Conservation (phyloP, 2,888 invertebrate species). For the Phasia obesa region DNA sequence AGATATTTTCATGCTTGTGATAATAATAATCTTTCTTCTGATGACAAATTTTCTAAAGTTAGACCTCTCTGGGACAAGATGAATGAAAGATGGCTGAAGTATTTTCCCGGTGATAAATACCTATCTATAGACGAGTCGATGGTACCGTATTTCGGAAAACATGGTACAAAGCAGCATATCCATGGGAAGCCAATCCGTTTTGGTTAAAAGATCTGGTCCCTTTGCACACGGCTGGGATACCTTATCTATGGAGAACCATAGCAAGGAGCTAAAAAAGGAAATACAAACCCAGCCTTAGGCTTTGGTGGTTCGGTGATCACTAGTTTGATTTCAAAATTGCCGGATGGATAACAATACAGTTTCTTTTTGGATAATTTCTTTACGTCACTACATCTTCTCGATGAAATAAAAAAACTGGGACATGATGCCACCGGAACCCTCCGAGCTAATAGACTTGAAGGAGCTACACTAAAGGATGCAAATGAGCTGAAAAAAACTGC, state of each 20-base stretch:
- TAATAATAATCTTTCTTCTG: slow-evolving; percentile 1
- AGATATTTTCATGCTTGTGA: too few species aligned
- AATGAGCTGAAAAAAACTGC: slow-evolving; percentile 13
- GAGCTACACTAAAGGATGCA: slow-evolving; percentile 2
- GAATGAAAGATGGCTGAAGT: slow-evolving; percentile 7
- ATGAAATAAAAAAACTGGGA: slow-evolving; percentile 4
- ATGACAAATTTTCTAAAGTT: slow-evolving; percentile 9
- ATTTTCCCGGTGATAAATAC: slow-evolving; percentile 1
- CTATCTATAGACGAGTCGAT: not conserved
- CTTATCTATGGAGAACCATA: slow-evolving; percentile 10
- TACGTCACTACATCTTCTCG: slow-evolving; percentile 2
- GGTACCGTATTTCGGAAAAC: not conserved
- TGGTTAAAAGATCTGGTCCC: slow-evolving; percentile 20
- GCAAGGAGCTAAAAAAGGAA: slow-evolving; percentile 8
- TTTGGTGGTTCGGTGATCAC: slow-evolving; percentile 5
- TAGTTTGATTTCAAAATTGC: slow-evolving; percentile 15
- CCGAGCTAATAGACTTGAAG: slow-evolving; percentile 10
- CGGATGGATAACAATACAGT: slow-evolving; percentile 5
- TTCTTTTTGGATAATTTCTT: slow-evolving; percentile 9
- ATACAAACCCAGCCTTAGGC: slow-evolving; percentile 6
- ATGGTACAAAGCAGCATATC: too few species aligned
- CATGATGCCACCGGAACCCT: slow-evolving; percentile 10
- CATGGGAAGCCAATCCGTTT: slow-evolving; percentile 2
- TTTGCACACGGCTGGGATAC: slow-evolving; percentile 15
- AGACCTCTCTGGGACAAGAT: not conserved